Conservation (phyloP, 2,888 invertebrate genomes). For the Lamellibrachia columna region DNA sequence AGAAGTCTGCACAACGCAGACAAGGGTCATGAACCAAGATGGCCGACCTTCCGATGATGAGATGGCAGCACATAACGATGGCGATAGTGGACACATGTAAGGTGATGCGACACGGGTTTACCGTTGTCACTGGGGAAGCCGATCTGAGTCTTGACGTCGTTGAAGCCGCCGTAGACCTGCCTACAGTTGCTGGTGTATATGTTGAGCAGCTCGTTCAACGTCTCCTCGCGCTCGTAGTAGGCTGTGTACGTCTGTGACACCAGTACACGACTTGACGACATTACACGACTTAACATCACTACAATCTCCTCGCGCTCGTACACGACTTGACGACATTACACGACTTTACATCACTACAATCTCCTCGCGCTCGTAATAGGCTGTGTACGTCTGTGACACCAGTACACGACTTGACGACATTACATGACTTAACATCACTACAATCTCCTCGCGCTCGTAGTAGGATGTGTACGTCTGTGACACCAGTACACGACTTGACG, state of each 20-base stretch:
- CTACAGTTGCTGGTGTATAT: slow-evolving; percentile 60
- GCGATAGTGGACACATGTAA: no score
- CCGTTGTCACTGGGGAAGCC: slow-evolving; percentile 51
- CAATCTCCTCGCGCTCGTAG: no score
- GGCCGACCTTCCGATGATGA: no score
- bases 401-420: neutral
- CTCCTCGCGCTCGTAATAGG: neutral
- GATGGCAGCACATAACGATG: no score
- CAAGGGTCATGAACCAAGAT: no score
- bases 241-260: slow-evolving; percentile 54
- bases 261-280: neutral
- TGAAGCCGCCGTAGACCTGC: slow-evolving; percentile 58
- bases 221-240: slow-evolving; percentile 56
- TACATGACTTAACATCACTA: neutral
- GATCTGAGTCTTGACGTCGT: slow-evolving; percentile 60
- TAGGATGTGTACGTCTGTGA: neutral
- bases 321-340: neutral
- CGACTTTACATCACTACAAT: neutral
- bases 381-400: neutral
- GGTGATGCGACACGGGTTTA: slow-evolving; percentile 28
- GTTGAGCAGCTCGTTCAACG: slow-evolving; percentile 58
- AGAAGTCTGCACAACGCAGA: no score
- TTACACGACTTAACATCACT: neutral
- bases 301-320: neutral
- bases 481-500: neutral